phyloP scores from a whole-genome alignment of 2,113 vertebrate genomes.

The Osmerus mordax region DNA sequence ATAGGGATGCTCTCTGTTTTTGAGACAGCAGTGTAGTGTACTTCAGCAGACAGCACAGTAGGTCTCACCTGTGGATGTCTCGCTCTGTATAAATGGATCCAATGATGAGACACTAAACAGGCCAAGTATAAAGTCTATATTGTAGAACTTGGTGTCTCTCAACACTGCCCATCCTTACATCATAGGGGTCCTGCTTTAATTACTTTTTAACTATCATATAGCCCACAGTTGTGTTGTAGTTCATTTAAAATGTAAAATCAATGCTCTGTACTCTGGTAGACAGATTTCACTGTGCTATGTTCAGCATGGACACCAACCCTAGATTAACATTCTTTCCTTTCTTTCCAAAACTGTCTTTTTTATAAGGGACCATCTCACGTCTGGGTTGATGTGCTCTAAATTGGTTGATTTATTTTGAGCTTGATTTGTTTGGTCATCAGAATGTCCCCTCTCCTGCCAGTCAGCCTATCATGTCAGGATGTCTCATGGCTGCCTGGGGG shows the following conservation, averaged over 20 bases:
- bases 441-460: background rate
- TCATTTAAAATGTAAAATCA: constrained; percentile 10
- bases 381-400: constrained; percentile 5
- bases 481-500: background rate
- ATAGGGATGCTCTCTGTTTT: too few relatives aligned
- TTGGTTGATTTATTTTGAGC: background rate
- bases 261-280: constrained; percentile 16
- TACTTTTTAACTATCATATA: background rate
- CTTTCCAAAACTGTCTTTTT: constrained; percentile 8
- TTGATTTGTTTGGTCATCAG: background rate
- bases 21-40: too few relatives aligned
- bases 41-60: too few relatives aligned
- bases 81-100: too few relatives aligned
- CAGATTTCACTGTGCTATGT: constrained; percentile 9
- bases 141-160: background rate
- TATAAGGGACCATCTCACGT: constrained; percentile 23
- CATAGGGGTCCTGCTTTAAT: background rate
- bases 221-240: constrained; percentile 9
- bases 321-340: constrained; percentile 9
- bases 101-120: too few relatives aligned
- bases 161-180: background rate
- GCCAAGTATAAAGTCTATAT: too few relatives aligned
- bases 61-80: too few relatives aligned
- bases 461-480: background rate
- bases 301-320: constrained; percentile 16